Evolutionary conservation across 2,113 vertebrate species (phyloP), one percentile per base, ranked within the genome.

Genomic region (Gopherus flavomarginatus): DNA sequence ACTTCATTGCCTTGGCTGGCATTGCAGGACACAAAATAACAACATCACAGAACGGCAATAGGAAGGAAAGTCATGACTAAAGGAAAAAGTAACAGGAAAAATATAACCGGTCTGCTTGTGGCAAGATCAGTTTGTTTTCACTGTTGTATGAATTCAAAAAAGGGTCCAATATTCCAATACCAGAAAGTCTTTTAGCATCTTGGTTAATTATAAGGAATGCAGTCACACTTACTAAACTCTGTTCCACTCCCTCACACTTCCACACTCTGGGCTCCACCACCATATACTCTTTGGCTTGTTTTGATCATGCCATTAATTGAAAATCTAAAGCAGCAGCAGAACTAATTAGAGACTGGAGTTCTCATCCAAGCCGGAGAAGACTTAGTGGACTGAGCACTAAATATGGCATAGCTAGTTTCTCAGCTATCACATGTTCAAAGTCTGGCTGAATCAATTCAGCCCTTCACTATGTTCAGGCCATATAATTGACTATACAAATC

Each of bases 321-420:
- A 81, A 89, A 85, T 47, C 85, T 83, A 78, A 94, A 93, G 88
- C 75, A 79, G 56, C 56, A 78, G 69, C 52, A 93, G 69, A 91
- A 22, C 26, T 81, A 2, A 52, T 62, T 62, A 88, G 90, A 90
- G 54, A 42, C 52, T 27, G 59, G 38, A 14, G 11, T 2, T 91
- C 79, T 92, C 75, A 53, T 89, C 90, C 95, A 21, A 89, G 82
- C 57, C 90, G 56, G 1, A 22, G 84, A 90, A 42, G 38, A n/a
- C 59, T 80, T 9, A 0, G 3, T 54, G 75, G 2, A 16, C 72
- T 21, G 19, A 52, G 88, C 0, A 1, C 59, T 2, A 72, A 79
- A 49, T 87, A 85, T 4, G 47, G 86, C 3, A 77, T 84, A 92
- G 86, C 79, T 91, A 10, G 2, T 95, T 90, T 62, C 59, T 35